Conservation (phyloP, 2,888 invertebrate genomes). For the Cheilosia variabilis region DNA sequence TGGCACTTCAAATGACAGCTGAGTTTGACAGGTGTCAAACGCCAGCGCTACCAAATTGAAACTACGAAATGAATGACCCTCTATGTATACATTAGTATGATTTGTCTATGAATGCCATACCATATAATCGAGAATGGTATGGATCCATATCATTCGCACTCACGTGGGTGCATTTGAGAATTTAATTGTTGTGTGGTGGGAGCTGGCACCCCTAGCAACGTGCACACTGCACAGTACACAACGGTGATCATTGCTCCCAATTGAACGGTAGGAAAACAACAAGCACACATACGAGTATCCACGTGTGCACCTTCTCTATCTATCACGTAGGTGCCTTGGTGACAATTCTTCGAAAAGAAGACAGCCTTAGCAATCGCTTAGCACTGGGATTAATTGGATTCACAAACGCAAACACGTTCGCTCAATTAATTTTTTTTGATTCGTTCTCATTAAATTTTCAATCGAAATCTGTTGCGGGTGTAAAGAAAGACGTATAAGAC, state of each 20-base stretch:
- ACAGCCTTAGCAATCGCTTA: slow-evolving; percentile 14
- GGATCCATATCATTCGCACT: no score
- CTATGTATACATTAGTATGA: no score
- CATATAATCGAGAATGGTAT: no score
- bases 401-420: slow-evolving; percentile 22
- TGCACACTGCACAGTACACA: not conserved
- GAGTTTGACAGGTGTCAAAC: no score
- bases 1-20: no score
- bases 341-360: not conserved
- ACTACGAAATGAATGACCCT: no score
- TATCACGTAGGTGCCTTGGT: not conserved
- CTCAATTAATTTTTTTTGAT: slow-evolving; percentile 38
- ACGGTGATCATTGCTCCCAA: slow-evolving; percentile 63
- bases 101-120: no score
- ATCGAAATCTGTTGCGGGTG: slow-evolving; percentile 49
- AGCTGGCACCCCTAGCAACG: slow-evolving; percentile 3
- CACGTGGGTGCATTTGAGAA: slow-evolving; percentile 25
- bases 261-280: slow-evolving; percentile 40
- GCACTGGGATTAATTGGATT: slow-evolving; percentile 24
- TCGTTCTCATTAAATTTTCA: slow-evolving; percentile 50
- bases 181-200: slow-evolving; percentile 43
- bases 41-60: no score
- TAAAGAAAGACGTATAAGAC: slow-evolving; percentile 10
- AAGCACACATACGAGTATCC: slow-evolving; percentile 44
- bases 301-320: no score